A percentile compares a stretch with the other conserved stretches of the same genome.
Evolutionary conservation across 1,140 invertebrate genomes (phyloP).

Genomic region (Spodoptera litura): DNA sequence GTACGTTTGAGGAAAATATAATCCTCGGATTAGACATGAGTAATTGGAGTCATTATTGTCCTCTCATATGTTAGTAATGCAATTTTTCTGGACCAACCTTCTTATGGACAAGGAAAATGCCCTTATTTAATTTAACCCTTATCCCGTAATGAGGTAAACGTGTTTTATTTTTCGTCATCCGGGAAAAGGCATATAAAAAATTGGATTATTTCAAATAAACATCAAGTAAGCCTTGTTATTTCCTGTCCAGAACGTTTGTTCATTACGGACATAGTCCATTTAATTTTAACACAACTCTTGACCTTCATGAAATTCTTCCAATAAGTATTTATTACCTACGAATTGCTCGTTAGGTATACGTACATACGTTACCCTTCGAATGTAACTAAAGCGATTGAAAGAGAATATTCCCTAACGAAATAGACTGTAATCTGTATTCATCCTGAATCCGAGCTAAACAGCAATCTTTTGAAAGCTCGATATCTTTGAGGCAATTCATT

Average conservation of each 20-base stretch:
- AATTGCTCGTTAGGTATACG: too few relatives aligned
- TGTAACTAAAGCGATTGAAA: too few relatives aligned
- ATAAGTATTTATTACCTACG: too few relatives aligned
- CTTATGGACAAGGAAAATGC: slow-evolving; percentile 21
- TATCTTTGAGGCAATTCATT: slow-evolving; percentile 30
- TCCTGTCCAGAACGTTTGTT: too few relatives aligned
- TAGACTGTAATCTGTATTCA: background rate
- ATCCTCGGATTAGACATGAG: slow-evolving; percentile 55
- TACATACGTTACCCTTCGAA: too few relatives aligned
- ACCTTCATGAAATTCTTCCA: too few relatives aligned
- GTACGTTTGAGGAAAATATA: slow-evolving; percentile 44
- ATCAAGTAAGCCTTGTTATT: background rate
- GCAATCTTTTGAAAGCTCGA: slow-evolving; percentile 26
- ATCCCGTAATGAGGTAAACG: background rate
- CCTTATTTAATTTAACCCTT: slow-evolving; percentile 36
- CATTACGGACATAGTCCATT: too few relatives aligned
- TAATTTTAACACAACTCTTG: too few relatives aligned
- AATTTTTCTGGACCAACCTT: background rate
- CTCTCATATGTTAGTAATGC: slow-evolving; percentile 1
- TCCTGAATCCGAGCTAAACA: background rate
- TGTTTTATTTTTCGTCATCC: background rate
- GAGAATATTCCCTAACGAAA: background rate
- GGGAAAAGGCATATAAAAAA: background rate
- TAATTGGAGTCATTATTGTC: slow-evolving; percentile 55
- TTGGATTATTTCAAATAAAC: background rate